Conservation (phyloP, 2,888 invertebrate genomes). For the Cephalotes varians region DNA sequence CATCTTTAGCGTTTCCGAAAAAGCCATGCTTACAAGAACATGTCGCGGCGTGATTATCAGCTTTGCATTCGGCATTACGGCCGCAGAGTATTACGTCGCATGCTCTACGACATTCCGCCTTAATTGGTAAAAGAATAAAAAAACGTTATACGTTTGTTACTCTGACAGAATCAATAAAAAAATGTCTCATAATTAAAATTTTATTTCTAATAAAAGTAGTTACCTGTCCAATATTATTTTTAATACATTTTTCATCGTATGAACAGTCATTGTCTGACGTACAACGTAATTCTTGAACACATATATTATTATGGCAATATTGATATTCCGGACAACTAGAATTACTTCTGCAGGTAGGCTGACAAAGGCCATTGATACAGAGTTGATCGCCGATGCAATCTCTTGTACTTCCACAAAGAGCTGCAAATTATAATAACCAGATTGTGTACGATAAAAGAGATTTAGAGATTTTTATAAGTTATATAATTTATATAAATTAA, state of each 20-base stretch:
- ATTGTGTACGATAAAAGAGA: not conserved
- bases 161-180: not conserved
- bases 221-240: slow-evolving; percentile 90
- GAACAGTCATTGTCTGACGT: slow-evolving; percentile 91
- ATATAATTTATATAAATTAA: not conserved
- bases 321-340: slow-evolving; percentile 94
- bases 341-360: slow-evolving; percentile 93
- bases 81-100: slow-evolving; percentile 93
- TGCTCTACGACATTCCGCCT: slow-evolving; percentile 91
- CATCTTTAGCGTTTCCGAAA: slow-evolving; percentile 91
- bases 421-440: slow-evolving; percentile 81
- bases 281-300: slow-evolving; percentile 93
- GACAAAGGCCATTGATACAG: slow-evolving; percentile 94
- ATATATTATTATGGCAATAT: slow-evolving; percentile 94
- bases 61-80: slow-evolving; percentile 93
- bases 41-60: slow-evolving; percentile 90
- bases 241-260: slow-evolving; percentile 90
- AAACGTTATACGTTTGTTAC: not conserved
- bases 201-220: slow-evolving; percentile 9
- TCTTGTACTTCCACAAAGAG: slow-evolving; percentile 92
- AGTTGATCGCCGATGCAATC: slow-evolving; percentile 95
- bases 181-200: not conserved
- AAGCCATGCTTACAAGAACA: slow-evolving; percentile 93
- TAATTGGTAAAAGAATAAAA: slow-evolving; percentile 1
- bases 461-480: not conserved